Conservation (phyloP, 1,140 invertebrate species). For the Drosophila orosa region DNA sequence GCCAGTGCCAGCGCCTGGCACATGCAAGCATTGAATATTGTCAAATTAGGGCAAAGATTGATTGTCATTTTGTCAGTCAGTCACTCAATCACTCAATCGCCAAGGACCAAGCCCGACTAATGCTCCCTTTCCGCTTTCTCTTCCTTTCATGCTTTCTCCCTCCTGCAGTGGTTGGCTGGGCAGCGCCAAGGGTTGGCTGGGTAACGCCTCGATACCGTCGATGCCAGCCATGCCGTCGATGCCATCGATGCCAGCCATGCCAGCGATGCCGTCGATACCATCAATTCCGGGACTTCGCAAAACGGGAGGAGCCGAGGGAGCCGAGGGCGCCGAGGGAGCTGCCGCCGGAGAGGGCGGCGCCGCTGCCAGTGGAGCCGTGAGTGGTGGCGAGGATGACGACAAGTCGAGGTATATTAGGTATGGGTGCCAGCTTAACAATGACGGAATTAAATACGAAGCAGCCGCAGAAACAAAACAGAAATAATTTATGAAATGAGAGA, state of each 20-base stretch:
- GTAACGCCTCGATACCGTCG: constrained; percentile 78
- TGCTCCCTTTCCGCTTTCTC: constrained; percentile 14
- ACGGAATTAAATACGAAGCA: constrained; percentile 81
- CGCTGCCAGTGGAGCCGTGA: constrained; percentile 84
- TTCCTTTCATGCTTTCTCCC: constrained; percentile 3
- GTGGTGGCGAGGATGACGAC: constrained; percentile 93
- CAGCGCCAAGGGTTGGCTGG: constrained; percentile 93
- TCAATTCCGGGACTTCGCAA: constrained; percentile 89
- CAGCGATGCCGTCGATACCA: constrained; percentile 84
- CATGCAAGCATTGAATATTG: constrained; percentile 49
- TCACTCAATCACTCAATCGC: constrained; percentile 30
- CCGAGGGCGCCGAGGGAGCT: constrained; percentile 84
- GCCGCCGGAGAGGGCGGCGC: constrained; percentile 83
- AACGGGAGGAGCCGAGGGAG: constrained; percentile 84
- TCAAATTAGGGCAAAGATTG: constrained; percentile 70
- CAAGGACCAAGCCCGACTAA: constrained; percentile 29
- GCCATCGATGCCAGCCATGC: constrained; percentile 83
- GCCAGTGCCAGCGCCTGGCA: constrained; percentile 32
- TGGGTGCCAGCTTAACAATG: constrained; percentile 85
- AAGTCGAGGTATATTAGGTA: constrained; percentile 91
- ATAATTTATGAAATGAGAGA: constrained; percentile 31
- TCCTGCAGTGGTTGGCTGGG: constrained; percentile 88
- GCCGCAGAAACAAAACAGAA: constrained; percentile 34
- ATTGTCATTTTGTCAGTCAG: constrained; percentile 65
- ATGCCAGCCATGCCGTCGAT: constrained; percentile 83